Evolutionary conservation across 1,140 invertebrate genomes (phyloP).

Genomic region (Pogonomyrmex barbatus): DNA sequence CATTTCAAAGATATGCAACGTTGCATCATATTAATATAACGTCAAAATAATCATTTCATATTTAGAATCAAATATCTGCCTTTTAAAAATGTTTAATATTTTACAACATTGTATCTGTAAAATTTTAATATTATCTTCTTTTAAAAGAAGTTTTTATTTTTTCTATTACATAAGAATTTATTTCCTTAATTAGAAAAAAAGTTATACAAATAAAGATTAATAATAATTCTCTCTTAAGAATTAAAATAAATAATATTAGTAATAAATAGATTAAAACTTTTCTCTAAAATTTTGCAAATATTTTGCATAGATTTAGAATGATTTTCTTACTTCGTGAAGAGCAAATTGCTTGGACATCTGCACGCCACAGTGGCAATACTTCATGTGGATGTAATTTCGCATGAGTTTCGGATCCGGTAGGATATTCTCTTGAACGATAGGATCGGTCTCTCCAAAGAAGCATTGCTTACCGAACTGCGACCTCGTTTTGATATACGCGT

Average conservation of each 20-base stretch:
- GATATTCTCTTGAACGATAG: conserved; percentile 90
- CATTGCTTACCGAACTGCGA: conserved; percentile 90
- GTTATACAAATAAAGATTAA: not conserved
- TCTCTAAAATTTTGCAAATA: not conserved
- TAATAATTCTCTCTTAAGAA: not conserved
- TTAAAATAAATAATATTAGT: too few species aligned
- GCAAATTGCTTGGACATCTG: conserved; percentile 88
- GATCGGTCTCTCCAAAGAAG: conserved; percentile 90
- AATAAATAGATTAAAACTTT: not conserved
- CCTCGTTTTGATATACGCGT: conserved; percentile 89
- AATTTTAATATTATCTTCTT: not conserved
- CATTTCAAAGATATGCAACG: not conserved
- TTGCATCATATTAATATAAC: not conserved
- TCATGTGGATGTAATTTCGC: conserved; percentile 90
- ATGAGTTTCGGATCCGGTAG: conserved; percentile 88
- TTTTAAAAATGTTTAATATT: not conserved
- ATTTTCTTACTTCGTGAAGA: conserved; percentile 87
- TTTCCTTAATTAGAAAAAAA: not conserved
- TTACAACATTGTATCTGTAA: not conserved
- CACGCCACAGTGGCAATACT: conserved; percentile 86
- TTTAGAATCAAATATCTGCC: not conserved
- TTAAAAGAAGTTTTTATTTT: not conserved
- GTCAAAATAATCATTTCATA: not conserved
- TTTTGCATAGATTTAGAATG: not conserved
- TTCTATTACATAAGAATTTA: not conserved